A percentile compares a stretch with the other conserved stretches of the same genome.
Conservation (phyloP, 2,113 vertebrate genomes). For the Mellivora capensis region DNA sequence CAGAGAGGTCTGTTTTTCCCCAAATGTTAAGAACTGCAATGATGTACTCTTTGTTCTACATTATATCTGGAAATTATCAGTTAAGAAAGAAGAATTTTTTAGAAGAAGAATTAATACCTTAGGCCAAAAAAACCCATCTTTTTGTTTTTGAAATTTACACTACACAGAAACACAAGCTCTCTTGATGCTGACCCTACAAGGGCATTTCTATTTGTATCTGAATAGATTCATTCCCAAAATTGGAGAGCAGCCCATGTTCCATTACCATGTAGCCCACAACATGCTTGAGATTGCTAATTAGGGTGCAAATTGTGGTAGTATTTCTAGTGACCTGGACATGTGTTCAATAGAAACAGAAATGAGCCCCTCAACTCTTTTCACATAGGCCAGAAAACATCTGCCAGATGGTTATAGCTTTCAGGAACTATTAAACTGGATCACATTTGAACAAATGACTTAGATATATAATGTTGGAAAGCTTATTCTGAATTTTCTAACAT, state of each 20-base stretch:
- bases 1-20: not conserved
- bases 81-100: not conserved
- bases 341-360: conserved; percentile 41
- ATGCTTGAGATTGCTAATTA: conserved; percentile 48
- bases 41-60: not conserved
- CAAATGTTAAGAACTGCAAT: not conserved
- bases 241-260: conserved; percentile 50
- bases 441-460: conserved; percentile 54
- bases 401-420: conserved; percentile 33
- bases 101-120: not conserved
- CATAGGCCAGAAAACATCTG: not conserved
- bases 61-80: not conserved
- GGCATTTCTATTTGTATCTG: conserved; percentile 61
- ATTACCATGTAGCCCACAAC: conserved; percentile 33
- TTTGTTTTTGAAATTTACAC: conserved; percentile 42
- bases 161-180: conserved; percentile 2
- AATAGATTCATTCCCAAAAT: conserved; percentile 62
- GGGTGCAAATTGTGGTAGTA: conserved; percentile 4
- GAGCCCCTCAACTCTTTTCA: not conserved
- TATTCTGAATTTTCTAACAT: conserved; percentile 24
- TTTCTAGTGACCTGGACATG: conserved; percentile 63
- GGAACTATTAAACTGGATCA: conserved; percentile 19
- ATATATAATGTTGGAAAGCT: conserved; percentile 19
- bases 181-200: conserved; percentile 11
- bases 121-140: not conserved